Base-by-base conservation (phyloP, 2,113 vertebrate species). In the Sphyrna mokarran region DNA sequence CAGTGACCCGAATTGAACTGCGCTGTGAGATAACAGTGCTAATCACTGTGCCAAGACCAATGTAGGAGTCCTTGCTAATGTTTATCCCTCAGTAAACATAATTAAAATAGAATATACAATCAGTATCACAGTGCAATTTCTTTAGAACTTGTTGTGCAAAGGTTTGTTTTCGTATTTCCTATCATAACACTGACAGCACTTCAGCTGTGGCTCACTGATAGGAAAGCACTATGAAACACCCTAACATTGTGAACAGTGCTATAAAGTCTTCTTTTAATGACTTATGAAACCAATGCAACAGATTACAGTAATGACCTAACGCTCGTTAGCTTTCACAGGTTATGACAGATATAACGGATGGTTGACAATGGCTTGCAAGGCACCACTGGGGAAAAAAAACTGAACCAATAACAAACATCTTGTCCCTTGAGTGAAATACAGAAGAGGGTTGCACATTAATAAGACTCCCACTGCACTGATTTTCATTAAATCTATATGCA, bases 321-420 rank as follows among this genome's bases (percentile, higher is more conserved):
- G 85, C 26, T 90, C 48, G 58, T 54, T n/a, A 26, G 87, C 10
- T 58, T 90, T 90, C 29, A 33, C 26, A 63, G 58, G 43, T 89
- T 18, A 61, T 90, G 87, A 90, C 23, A 93, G 58, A 22, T n/a
- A 61, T 91, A 91, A 66, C 29, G 20, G 33, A 33, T 66, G 18
- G 61, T 33, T 68, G 61, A 37, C 61, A 37, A 58, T 66, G n/a
- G 63, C 61, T 37, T 93, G 89, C 33, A 29, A 93, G 61, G 18
- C 61, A 93, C 22, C 89, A 22, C 61, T 37, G n/a, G 89, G 89
- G n/a, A n/a, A 66, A 93, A 93, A 66, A n/a, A 68, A 93, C 58
- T 33, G 14, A 91, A 43, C 80, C 37, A 83, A 22, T 83, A 91
- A 18, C 29, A 63, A n/a, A 18, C 58, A 93, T 18, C n/a, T 11